These are phyloP conservation scores for Coregonus suidteri DNA, from an alignment of 2,797 vertebrate species.

Conservation along the genomic window DNA sequence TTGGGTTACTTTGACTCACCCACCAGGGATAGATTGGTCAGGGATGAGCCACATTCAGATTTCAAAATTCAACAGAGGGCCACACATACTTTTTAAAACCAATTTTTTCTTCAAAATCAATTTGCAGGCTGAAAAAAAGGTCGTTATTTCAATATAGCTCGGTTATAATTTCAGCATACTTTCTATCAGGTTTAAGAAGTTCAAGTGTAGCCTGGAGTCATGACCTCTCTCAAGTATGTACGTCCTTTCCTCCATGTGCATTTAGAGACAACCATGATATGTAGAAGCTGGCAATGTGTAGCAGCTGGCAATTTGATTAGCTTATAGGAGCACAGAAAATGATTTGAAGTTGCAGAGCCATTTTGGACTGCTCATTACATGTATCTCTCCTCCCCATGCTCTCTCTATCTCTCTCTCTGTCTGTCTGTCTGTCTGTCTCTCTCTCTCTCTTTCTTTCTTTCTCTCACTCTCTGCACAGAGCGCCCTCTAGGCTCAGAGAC, in stretches of 20 bases:
- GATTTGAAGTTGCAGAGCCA: neutral
- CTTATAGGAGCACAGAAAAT: neutral
- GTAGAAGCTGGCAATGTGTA: neutral
- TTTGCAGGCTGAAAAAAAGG: too few species aligned
- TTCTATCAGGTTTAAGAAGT: too few species aligned
- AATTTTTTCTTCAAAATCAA: too few species aligned
- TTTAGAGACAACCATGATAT: neutral
- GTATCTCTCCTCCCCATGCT: neutral
- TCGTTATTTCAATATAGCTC: too few species aligned
- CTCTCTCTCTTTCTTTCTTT: neutral
- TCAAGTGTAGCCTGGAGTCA: too few species aligned
- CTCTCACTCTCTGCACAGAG: slow-evolving; percentile 8
- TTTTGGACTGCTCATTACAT: neutral
- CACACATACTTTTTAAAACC: too few species aligned
- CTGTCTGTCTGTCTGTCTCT: slow-evolving; percentile 14
- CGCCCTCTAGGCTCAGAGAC: neutral
- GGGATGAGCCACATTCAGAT: too few species aligned
- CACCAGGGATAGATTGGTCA: too few species aligned
- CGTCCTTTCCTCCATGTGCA: neutral
- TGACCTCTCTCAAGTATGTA: too few species aligned
- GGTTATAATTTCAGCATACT: too few species aligned
- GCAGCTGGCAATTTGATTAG: neutral
- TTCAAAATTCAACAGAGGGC: too few species aligned
- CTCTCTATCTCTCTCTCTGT: slow-evolving; percentile 15
- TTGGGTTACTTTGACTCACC: too few species aligned